These are phyloP conservation scores for Drosophila kanapiae DNA, from an alignment of 1,140 invertebrate genomes.

Conservation along the genomic window DNA sequence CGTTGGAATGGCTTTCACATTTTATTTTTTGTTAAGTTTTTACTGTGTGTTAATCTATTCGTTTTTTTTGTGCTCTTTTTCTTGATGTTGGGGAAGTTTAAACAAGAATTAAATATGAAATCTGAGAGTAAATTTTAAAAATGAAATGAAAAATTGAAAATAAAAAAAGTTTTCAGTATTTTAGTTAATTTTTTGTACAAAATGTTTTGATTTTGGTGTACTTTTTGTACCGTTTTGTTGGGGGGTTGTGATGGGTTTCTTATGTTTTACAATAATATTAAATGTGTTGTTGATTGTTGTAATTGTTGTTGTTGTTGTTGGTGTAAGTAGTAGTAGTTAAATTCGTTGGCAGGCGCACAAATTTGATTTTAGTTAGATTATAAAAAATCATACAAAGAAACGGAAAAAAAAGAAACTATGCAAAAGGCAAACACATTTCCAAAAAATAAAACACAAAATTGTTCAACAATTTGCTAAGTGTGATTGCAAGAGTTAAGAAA, in stretches of 20 bases:
- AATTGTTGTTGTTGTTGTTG: constrained; percentile 49
- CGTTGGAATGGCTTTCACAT: constrained; percentile 30
- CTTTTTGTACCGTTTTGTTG: constrained; percentile 43
- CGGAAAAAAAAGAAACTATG: constrained; percentile 21
- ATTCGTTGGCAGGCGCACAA: constrained; percentile 54
- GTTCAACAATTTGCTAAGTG: constrained; percentile 35
- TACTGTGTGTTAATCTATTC: neutral
- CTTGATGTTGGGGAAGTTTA: constrained; percentile 8
- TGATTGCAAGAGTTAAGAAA: constrained; percentile 32
- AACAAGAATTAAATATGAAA: constrained; percentile 27
- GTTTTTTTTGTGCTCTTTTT: constrained; percentile 11
- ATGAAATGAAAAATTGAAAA: constrained; percentile 16
- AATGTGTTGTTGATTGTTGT: constrained; percentile 38
- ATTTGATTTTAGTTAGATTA: constrained; percentile 26
- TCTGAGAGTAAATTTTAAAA: constrained; percentile 25
- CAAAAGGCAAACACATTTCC: constrained; percentile 39
- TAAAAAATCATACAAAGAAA: constrained; percentile 21
- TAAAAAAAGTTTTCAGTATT: constrained; percentile 14
- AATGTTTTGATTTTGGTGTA: constrained; percentile 29
- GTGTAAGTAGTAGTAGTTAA: constrained; percentile 33
- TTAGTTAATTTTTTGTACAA: constrained; percentile 35
- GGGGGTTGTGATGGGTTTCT: constrained; percentile 15
- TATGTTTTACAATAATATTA: constrained; percentile 46
- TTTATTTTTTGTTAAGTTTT: constrained; percentile 9
- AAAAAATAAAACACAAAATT: constrained; percentile 26